Base-by-base conservation (phyloP, 2,113 vertebrate genomes). In the Pogona vitticeps region DNA sequence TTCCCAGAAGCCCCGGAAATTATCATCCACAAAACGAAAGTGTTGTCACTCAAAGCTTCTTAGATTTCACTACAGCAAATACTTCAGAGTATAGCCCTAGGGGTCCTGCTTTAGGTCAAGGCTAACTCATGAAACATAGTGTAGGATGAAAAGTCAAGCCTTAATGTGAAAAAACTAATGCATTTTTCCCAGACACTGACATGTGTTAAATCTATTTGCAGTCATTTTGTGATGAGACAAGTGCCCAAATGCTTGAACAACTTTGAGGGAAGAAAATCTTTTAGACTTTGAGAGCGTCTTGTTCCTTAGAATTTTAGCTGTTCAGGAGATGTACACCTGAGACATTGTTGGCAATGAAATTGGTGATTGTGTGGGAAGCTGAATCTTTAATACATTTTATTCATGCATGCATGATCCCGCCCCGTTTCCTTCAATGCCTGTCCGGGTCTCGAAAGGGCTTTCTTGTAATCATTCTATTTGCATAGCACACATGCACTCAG, bases 221-320 rank as follows among this genome's bases (percentile, higher is more conserved):
- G 63, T 88, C 21, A 21, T 65, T 46, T 12, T 52, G 13, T n/a
- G 63, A 67, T 56, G 20, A 2, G 77, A 65, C 80, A 71, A 77
- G n/a, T n/a, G n/a, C n/a, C n/a, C 21, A 90, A 58, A 78, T n/a
- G 82, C 36, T 36, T 23, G 26, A 88, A 72, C 3, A 84, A n/a
- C 61, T 68, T n/a, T 77, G 46, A n/a, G 21, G 18, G 17, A 46
- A 81, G 23, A 33, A 87, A 58, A 15, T 0, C 31, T 76, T 88
- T 89, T 70, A n/a, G 3, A 67, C 31, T 83, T 56, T 65, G 71
- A 58, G 75, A 28, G 21, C 86, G 82, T 2, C 1, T 52, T 89
- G 9, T 3, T 82, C 1, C 61, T 38, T 31, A 1, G 31, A 87
- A 28, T 23, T 86, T 65, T 38, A 78, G 31, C 38, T 73, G 76